phyloP scores from a whole-genome alignment of 2,888 invertebrate genomes.

The Drosophila neonasuta region DNA sequence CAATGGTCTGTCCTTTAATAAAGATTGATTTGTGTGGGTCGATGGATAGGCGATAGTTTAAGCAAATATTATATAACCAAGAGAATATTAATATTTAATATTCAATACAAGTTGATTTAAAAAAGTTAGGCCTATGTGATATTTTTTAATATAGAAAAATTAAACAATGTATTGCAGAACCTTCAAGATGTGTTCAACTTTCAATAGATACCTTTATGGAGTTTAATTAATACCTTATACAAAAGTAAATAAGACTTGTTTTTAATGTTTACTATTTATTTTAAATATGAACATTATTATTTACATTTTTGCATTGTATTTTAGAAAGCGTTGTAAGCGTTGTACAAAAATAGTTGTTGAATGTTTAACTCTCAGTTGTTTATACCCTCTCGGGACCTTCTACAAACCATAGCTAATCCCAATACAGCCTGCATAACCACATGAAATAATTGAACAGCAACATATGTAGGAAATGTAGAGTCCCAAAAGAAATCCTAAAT shows the following conservation, averaged over 20 bases:
- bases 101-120: too few relatives aligned
- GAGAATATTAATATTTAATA: background rate
- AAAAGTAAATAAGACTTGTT: too few relatives aligned
- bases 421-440: conserved; percentile 57
- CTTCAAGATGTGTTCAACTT: too few relatives aligned
- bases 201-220: too few relatives aligned
- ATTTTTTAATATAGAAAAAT: background rate
- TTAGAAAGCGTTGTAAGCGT: too few relatives aligned
- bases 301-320: too few relatives aligned
- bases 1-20: conserved; percentile 76
- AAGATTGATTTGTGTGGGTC: conserved; percentile 72
- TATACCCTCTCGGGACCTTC: background rate
- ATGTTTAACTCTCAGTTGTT: background rate
- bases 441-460: conserved; percentile 54
- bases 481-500: conserved; percentile 46
- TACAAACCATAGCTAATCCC: conserved; percentile 61
- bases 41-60: background rate
- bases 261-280: too few relatives aligned
- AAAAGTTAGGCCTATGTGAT: too few relatives aligned
- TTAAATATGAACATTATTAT: too few relatives aligned
- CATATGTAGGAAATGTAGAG: conserved; percentile 19
- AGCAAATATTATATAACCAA: background rate
- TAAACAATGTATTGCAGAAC: too few relatives aligned
- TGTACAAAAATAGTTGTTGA: background rate
- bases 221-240: too few relatives aligned